phyloP scores from a whole-genome alignment of 2,888 invertebrate species.

The Papilio gigon region DNA sequence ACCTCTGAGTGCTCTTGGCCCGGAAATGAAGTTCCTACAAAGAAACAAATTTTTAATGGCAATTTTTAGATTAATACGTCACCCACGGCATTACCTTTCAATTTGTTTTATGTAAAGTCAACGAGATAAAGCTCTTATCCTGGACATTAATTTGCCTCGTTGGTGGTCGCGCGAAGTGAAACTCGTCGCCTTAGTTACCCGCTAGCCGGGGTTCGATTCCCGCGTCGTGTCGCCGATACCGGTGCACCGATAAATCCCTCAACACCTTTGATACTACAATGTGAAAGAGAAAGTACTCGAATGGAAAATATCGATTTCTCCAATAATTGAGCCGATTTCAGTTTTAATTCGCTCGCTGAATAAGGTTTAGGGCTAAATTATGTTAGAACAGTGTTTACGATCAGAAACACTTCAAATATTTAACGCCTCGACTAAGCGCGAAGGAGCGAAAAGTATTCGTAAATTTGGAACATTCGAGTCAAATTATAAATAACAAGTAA shows the following conservation, averaged over 20 bases:
- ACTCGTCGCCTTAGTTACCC: slow-evolving; percentile 60
- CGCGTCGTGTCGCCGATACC: slow-evolving; percentile 67
- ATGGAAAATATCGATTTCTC: slow-evolving; percentile 64
- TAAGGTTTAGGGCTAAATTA: neutral
- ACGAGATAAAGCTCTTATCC: slow-evolving; percentile 36
- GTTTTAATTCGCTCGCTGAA: slow-evolving; percentile 3
- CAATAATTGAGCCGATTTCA: slow-evolving; percentile 47
- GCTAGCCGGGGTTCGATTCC: slow-evolving; percentile 65
- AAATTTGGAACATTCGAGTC: too few species aligned
- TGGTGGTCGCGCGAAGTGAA: slow-evolving; percentile 50
- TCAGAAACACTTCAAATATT: neutral
- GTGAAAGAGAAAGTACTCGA: slow-evolving; percentile 73
- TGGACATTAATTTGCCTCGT: slow-evolving; percentile 41
- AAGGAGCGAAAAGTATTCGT: too few species aligned
- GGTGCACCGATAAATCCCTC: slow-evolving; percentile 72
- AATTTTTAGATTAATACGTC: neutral
- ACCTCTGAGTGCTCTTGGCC: too few species aligned
- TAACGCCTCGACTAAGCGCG: too few species aligned
- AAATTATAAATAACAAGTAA: neutral
- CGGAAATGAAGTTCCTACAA: neutral
- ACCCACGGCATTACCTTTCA: slow-evolving; percentile 17
- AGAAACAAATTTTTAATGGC: neutral
- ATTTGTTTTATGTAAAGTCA: slow-evolving; percentile 30
- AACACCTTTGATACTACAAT: slow-evolving; percentile 75
- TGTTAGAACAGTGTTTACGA: neutral